phyloP scores from a whole-genome alignment of 2,113 vertebrate species.

The Menidia beryllina region DNA sequence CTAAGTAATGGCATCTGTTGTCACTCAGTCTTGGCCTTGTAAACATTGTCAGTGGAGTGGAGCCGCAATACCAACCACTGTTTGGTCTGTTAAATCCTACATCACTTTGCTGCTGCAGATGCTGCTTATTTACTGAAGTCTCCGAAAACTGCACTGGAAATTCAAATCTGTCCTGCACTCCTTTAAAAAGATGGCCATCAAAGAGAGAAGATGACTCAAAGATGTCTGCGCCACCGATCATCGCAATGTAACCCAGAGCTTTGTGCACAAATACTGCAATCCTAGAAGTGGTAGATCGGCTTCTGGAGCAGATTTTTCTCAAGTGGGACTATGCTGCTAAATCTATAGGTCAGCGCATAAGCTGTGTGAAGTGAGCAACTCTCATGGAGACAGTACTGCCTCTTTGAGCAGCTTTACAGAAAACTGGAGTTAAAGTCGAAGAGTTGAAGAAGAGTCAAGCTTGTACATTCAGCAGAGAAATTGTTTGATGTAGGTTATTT shows the following conservation, averaged over 20 bases:
- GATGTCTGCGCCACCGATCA: conserved; percentile 18
- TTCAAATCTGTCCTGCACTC: conserved; percentile 4
- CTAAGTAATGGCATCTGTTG: conserved; percentile 1
- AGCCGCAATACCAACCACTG: neutral
- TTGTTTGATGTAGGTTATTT: conserved; percentile 18
- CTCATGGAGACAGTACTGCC: conserved; percentile 30
- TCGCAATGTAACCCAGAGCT: conserved; percentile 13
- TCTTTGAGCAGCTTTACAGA: conserved; percentile 9
- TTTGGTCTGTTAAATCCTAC: neutral
- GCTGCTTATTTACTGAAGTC: conserved; percentile 12
- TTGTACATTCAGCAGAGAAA: conserved; percentile 4
- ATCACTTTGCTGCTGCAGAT: conserved; percentile 17
- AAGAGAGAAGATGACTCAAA: conserved; percentile 14
- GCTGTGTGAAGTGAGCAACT: conserved; percentile 54
- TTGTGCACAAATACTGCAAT: conserved; percentile 37
- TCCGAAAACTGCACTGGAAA: conserved; percentile 15
- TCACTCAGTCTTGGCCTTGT: conserved; percentile 23
- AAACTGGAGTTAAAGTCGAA: conserved; percentile 23
- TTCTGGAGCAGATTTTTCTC: conserved; percentile 29
- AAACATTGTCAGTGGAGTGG: conserved; percentile 1
- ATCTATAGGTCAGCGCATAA: conserved; percentile 47
- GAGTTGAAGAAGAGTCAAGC: conserved; percentile 4
- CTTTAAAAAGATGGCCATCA: conserved; percentile 13
- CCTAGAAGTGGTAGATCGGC: conserved; percentile 23
- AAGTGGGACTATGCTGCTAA: conserved; percentile 46